Percentiles rank a stretch among this genome's conserved stretches.
Conservation (phyloP, 2,797 vertebrate species). For the Coregonus suidteri region DNA sequence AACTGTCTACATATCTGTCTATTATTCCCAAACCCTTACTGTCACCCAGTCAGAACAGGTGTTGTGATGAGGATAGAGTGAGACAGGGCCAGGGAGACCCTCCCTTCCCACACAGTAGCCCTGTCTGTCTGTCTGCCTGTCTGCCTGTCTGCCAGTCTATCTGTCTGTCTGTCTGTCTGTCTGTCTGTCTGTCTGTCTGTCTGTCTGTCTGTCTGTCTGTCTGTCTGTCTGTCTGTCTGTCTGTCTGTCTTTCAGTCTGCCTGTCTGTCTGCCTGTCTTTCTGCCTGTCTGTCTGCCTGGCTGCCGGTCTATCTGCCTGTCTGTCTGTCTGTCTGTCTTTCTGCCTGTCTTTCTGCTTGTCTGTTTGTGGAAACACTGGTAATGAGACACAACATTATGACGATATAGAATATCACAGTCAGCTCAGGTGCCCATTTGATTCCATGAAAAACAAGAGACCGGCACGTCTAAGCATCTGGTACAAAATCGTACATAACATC, state of each 20-base stretch:
- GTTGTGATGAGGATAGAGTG: background rate
- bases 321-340: background rate
- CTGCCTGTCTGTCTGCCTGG: background rate
- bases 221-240: background rate
- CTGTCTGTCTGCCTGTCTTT: background rate
- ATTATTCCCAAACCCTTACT: background rate
- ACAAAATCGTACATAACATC: constrained; percentile 47
- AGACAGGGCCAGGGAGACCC: too few relatives aligned
- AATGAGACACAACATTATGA: constrained; percentile 50
- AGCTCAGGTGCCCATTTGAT: constrained; percentile 33
- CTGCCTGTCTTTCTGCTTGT: background rate
- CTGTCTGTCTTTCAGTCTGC: background rate
- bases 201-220: background rate
- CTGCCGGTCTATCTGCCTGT: background rate
- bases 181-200: background rate
- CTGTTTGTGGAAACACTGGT: constrained; percentile 25
- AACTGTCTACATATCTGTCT: background rate
- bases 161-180: background rate
- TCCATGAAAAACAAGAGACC: constrained; percentile 40
- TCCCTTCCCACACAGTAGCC: background rate
- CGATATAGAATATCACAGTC: constrained; percentile 49
- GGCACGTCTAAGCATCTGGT: constrained; percentile 40
- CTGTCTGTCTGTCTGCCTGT: background rate
- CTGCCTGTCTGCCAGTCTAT: background rate
- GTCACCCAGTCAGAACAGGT: background rate